phyloP scores from a whole-genome alignment of 2,113 vertebrate species.

The Cynopterus brachyotis region DNA sequence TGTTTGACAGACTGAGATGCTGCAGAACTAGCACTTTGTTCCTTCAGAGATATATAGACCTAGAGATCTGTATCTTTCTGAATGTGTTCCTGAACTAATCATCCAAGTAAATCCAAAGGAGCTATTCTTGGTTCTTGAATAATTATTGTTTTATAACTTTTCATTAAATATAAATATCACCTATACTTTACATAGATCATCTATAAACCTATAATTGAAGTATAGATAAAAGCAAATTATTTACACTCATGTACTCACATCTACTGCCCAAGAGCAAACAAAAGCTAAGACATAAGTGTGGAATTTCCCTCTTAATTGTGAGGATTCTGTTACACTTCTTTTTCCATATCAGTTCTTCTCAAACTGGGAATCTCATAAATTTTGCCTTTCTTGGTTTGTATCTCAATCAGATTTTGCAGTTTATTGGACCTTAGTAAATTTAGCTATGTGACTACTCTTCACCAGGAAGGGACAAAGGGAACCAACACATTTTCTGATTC shows the following conservation, averaged over 20 bases:
- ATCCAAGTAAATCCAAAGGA: constrained; percentile 53
- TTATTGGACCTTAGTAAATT: background rate
- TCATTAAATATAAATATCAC: constrained; percentile 71
- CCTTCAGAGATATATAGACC: background rate
- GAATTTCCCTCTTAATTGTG: constrained; percentile 34
- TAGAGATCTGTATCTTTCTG: background rate
- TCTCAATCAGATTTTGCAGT: background rate
- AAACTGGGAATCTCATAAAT: background rate
- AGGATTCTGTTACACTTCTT: background rate
- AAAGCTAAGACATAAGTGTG: background rate
- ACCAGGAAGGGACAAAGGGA: background rate
- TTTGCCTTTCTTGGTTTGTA: background rate
- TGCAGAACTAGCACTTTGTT: constrained; percentile 53
- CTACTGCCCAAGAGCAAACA: constrained; percentile 52
- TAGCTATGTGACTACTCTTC: background rate
- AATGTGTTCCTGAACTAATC: constrained; percentile 28
- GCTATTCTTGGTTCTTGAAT: constrained; percentile 48
- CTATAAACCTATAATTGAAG: constrained; percentile 60
- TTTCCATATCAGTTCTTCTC: background rate
- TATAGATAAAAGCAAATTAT: constrained; percentile 61
- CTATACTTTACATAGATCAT: constrained; percentile 34
- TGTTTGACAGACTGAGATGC: constrained; percentile 69
- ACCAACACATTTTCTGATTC: background rate
- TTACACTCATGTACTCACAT: constrained; percentile 11
- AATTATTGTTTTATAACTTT: constrained; percentile 69